Evolutionary conservation across 2,888 invertebrate genomes (phyloP).

Genomic region (Drymonia ruficornis): DNA sequence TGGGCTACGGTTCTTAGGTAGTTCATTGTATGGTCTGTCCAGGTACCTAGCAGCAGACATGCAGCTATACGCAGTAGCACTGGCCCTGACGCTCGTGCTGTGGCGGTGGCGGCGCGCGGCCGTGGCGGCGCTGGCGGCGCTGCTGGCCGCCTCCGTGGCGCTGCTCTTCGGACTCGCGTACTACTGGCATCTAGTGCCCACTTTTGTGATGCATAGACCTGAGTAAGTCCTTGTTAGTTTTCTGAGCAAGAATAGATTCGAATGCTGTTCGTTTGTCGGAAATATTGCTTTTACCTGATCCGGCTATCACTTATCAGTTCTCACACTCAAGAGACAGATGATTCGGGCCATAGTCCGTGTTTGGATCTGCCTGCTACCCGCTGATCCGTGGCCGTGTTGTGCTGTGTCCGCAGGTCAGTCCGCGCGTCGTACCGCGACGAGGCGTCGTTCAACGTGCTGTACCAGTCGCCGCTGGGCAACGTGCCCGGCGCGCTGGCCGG

Average conservation of each 20-base stretch:
- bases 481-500: conserved; percentile 71
- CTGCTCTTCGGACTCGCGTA: conserved; percentile 58
- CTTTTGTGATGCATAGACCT: conserved; percentile 68
- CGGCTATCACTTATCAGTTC: too few species aligned
- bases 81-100: conserved; percentile 62
- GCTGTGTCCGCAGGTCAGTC: conserved; percentile 51
- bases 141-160: conserved; percentile 49
- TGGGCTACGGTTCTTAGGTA: too few species aligned
- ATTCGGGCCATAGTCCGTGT: too few species aligned
- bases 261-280: too few species aligned
- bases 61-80: conserved; percentile 68
- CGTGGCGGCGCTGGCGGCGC: conserved; percentile 43
- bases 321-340: too few species aligned
- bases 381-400: too few species aligned
- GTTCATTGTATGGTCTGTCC: conserved; percentile 8
- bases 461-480: conserved; percentile 78
- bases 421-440: conserved; percentile 61
- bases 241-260: too few species aligned
- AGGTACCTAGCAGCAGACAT: conserved; percentile 80
- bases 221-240: conserved; percentile 56
- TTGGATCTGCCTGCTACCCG: too few species aligned
- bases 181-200: conserved; percentile 66
- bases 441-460: conserved; percentile 71
- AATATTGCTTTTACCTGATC: too few species aligned
- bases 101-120: conserved; percentile 57